A percentile compares a stretch with the other conserved stretches of the same genome.
These are phyloP conservation scores for Knipowitschia caucasica DNA, from an alignment of 2,797 vertebrate genomes.

Conservation along the genomic window DNA sequence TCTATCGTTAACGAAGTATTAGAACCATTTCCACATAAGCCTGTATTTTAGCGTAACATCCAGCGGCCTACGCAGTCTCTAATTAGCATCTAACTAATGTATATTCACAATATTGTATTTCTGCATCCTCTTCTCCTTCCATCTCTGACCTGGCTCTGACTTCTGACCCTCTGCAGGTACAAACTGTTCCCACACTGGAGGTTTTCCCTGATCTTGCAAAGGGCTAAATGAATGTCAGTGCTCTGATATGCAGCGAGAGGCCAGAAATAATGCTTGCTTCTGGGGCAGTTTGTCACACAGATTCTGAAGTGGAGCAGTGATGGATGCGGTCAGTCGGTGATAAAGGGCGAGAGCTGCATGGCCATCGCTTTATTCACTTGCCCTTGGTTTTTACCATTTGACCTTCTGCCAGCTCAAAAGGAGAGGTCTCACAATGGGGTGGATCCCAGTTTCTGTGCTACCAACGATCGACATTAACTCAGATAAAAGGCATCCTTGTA, in stretches of 20 bases:
- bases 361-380: constrained; percentile 39
- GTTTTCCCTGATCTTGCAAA: constrained; percentile 46
- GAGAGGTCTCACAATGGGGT: constrained; percentile 12
- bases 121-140: neutral
- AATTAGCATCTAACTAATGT: no score
- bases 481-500: no score
- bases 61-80: neutral
- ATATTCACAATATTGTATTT: no score
- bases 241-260: constrained; percentile 45
- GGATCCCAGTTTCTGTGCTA: neutral
- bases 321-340: constrained; percentile 43
- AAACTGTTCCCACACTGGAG: constrained; percentile 28
- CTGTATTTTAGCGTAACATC: no score
- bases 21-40: neutral
- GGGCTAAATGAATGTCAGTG: constrained; percentile 32
- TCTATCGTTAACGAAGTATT: no score
- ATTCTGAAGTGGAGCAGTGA: constrained; percentile 56
- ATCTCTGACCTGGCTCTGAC: constrained; percentile 8
- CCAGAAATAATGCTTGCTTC: constrained; percentile 58
- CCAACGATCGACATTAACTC: no score
- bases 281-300: constrained; percentile 61
- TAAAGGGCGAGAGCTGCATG: constrained; percentile 28
- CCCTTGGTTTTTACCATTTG: constrained; percentile 51
- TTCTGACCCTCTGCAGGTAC: constrained; percentile 19
- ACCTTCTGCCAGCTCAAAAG: constrained; percentile 38